These are phyloP conservation scores for Paralinhomoeus sp. DNA, from an alignment of 2,888 invertebrate species.

Conservation along the genomic window DNA sequence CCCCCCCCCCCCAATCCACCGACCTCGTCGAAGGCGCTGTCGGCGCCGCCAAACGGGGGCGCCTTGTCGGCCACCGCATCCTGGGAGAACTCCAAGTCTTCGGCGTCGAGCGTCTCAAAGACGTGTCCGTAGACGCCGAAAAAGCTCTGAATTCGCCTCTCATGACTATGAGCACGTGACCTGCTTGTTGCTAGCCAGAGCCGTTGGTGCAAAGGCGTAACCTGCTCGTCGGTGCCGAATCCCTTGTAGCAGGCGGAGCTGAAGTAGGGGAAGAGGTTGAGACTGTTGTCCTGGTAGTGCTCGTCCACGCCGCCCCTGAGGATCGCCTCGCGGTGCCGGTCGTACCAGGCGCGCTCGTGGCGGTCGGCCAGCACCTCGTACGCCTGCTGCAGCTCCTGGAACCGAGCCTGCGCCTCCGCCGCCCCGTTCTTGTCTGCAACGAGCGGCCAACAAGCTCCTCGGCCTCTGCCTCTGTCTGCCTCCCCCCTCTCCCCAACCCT, in stretches of 20 bases:
- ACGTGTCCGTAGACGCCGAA: conserved; percentile 64
- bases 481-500: no score
- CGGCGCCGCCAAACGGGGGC: conserved; percentile 44
- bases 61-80: conserved; percentile 44
- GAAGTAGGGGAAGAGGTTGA: conserved; percentile 76
- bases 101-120: conserved; percentile 58
- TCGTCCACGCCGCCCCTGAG: conserved; percentile 50
- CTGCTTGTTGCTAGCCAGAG: no score
- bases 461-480: no score
- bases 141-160: conserved; percentile 55
- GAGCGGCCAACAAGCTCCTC: no score
- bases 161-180: no score
- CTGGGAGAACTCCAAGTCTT: conserved; percentile 57
- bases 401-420: conserved; percentile 53
- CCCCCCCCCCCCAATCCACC: no score
- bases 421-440: conserved; percentile 58
- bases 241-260: conserved; percentile 70
- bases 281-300: conserved; percentile 60
- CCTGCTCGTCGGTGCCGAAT: conserved; percentile 55
- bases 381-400: conserved; percentile 77
- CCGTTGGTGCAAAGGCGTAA: no score
- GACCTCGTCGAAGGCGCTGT: conserved; percentile 51
- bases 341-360: conserved; percentile 88
- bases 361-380: conserved; percentile 79
- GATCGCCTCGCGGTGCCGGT: conserved; percentile 77